These are phyloP conservation scores for Tetragnatha montana DNA, from an alignment of 2,888 invertebrate genomes.

Conservation along the genomic window DNA sequence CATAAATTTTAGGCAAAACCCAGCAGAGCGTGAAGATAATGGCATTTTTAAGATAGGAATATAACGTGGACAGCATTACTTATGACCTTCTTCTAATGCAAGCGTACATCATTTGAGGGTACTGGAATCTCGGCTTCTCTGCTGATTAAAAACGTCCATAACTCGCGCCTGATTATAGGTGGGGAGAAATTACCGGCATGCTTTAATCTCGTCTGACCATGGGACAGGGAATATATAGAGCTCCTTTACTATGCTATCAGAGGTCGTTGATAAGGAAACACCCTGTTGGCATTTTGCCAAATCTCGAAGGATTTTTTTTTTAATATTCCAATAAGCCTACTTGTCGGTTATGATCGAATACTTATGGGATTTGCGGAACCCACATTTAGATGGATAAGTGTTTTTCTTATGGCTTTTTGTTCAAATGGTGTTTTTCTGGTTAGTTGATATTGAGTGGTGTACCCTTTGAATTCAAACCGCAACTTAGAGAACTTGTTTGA, in stretches of 20 bases:
- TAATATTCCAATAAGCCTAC: constrained; percentile 16
- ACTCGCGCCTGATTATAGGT: neutral
- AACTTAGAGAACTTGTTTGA: too few relatives aligned
- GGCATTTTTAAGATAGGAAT: neutral
- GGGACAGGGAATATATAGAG: neutral
- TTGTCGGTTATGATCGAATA: constrained; percentile 17
- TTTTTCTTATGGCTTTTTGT: neutral
- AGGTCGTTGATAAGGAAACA: constrained; percentile 36
- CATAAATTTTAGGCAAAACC: neutral
- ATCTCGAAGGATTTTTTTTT: neutral
- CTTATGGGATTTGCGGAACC: neutral
- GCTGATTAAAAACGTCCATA: constrained; percentile 14
- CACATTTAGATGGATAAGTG: neutral
- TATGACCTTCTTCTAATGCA: neutral
- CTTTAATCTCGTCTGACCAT: constrained; percentile 12
- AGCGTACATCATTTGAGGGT: neutral
- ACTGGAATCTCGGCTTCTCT: constrained; percentile 1
- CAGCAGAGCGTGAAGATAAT: neutral
- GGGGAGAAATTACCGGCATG: constrained; percentile 29
- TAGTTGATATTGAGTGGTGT: too few relatives aligned
- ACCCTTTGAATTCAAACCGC: too few relatives aligned
- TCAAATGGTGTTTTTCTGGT: too few relatives aligned
- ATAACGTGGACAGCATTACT: neutral
- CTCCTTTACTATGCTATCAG: neutral
- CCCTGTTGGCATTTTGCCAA: constrained; percentile 24